Percentiles rank a stretch among this genome's conserved stretches.
Conservation (phyloP, 2,113 vertebrate genomes). For the Tautogolabrus adspersus region DNA sequence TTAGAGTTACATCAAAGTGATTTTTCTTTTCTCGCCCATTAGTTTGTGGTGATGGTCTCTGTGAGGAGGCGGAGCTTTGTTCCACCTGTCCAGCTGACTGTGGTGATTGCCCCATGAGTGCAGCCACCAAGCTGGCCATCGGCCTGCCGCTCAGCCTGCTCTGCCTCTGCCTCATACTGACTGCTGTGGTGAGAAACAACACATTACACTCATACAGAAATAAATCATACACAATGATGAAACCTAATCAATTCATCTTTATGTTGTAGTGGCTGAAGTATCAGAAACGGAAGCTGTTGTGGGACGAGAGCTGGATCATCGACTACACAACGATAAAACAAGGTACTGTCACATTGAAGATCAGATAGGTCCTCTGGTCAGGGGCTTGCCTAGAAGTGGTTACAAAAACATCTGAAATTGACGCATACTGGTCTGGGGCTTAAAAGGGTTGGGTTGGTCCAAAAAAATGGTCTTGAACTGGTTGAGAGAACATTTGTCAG, state of each 20-base stretch:
- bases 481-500: no score
- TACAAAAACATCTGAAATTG: no score
- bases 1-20: no score
- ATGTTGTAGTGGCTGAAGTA: constrained; percentile 85
- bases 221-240: neutral
- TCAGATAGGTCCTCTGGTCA: neutral
- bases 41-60: constrained; percentile 87
- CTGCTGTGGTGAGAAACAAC: constrained; percentile 77
- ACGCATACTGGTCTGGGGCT: no score
- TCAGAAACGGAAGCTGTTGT: constrained; percentile 90
- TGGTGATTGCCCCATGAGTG: constrained; percentile 84
- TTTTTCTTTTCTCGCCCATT: neutral
- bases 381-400: no score
- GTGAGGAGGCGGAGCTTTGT: constrained; percentile 86
- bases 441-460: no score
- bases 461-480: no score
- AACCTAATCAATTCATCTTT: neutral
- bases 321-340: constrained; percentile 87
- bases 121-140: constrained; percentile 76
- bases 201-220: neutral
- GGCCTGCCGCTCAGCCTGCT: constrained; percentile 84
- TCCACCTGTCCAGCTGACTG: constrained; percentile 86
- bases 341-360: constrained; percentile 67
- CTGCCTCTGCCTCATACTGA: constrained; percentile 81
- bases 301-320: constrained; percentile 91